Evolutionary conservation across 2,113 vertebrate genomes (phyloP), one percentile per base, ranked within the genome.

Genomic region (Odobenus rosmarus): DNA sequence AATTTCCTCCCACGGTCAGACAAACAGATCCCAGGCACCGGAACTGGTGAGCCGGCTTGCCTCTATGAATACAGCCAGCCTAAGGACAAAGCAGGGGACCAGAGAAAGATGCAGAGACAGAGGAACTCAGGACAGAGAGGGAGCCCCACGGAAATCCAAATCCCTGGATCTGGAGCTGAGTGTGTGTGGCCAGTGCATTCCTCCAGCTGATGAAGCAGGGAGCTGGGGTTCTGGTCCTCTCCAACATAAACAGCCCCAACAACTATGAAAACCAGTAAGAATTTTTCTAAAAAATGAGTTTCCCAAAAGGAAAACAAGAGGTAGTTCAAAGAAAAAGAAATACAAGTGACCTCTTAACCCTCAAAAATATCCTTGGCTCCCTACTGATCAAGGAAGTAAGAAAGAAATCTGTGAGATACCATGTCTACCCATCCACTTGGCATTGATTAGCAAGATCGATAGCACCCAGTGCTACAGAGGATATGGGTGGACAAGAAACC

Each of bases 381-480:
- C 74, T 24, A 14, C n/a, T 18, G 18, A 15, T 80, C 6, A 39
- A 46, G 67, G 33, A 71, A 69, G 51, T 18, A 36, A 42, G 28
- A 28, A 71, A 8, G n/a, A 26, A 19, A 31, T 3, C 39, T 2
- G 12, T 0, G 23, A 46, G 67, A 42, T 10, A 51, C 31, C 67
- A 8, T 1, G 5, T 33, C 64, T 24, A 31, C 42, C 83, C 28
- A 33, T 28, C 39, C 8, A 7, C 49, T 12, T 36, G 24, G 80
- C 62, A 26, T 1, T 4, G 23, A 55, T 8, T 6, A 15, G 4
- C 46, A 26, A 28, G 53, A 9, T 24, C 4, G 0, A 39, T 5
- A 13, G 26, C 1, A 39, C 26, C 62, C 10, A n/a, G 21, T 13
- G 3, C 82, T 5, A 6, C 26, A 15, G n/a, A 64, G 5, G 18